These are phyloP conservation scores for Pungitius pungitius DNA, from an alignment of 2,113 vertebrate species.

Conservation along the genomic window DNA sequence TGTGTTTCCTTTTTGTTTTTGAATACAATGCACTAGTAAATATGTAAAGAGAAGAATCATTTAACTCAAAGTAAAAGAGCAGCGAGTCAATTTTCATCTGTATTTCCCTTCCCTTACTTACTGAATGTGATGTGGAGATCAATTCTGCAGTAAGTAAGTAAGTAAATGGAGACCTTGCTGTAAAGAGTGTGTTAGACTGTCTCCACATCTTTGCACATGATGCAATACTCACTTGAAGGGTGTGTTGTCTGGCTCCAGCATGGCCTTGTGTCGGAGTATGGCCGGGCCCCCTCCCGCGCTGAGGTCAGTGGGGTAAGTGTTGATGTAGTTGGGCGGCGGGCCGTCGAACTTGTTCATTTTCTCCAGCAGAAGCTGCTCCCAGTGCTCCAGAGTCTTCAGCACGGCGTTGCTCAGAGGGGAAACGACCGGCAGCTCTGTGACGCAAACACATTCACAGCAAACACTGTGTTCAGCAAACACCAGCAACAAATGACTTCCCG, in stretches of 20 bases:
- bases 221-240: constrained; percentile 90
- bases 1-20: not conserved
- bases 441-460: constrained; percentile 8
- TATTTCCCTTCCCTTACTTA: no score
- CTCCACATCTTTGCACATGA: not conserved
- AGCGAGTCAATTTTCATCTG: not conserved
- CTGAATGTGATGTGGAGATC: not conserved
- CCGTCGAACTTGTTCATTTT: constrained; percentile 95
- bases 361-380: constrained; percentile 94
- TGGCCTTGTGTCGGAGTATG: constrained; percentile 93
- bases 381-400: constrained; percentile 94
- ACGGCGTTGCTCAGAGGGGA: constrained; percentile 92
- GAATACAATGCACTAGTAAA: not conserved
- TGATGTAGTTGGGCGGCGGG: constrained; percentile 95
- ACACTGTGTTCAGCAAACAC: not conserved
- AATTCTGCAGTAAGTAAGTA: not conserved
- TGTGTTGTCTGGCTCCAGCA: constrained; percentile 98
- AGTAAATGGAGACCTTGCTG: not conserved
- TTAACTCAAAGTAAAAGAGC: not conserved
- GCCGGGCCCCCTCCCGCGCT: constrained; percentile 88
- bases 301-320: constrained; percentile 88
- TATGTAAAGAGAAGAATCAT: not conserved
- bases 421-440: constrained; percentile 91
- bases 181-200: not conserved
- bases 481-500: not conserved